Base-by-base conservation (phyloP, 1,140 invertebrate species). In the Saxidomus purpurata region DNA sequence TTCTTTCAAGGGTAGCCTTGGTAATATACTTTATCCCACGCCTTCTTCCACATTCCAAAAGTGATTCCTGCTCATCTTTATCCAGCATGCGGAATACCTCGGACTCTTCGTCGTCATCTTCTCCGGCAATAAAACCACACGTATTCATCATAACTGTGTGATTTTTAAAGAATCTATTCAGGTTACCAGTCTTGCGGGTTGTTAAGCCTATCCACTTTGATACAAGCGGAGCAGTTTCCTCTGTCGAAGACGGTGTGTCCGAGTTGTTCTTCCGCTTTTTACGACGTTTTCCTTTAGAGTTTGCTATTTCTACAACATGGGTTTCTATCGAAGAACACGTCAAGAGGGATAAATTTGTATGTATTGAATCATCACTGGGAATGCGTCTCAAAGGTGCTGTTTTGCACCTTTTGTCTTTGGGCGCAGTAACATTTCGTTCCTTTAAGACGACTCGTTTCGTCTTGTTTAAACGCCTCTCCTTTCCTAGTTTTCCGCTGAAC, bases 301-400 rank as follows among this genome's bases (percentile, higher is more conserved):
- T 28, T 19, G 80, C 40, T 36, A 77, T 34, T 55, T 79, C 76
- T 40, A 76, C 49, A 0, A 76, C 36, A 49, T 31, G 40, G 28
- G 61, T 79, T 19, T 83, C 92, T 36, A 82, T 19, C 31, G 86
- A 84, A 13, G 91, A 93, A 81, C 90, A 92, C n/a, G 91, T 90
- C 38, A 94, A 89, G 1, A 94, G 71, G 8, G 93, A 94, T 22
- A 93, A 79, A 40, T 90, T 80, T 9, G 93, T 94, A 1, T 80
- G 52, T 34, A 93, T 90, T 4, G 93, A 93, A 34, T 94, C 93
- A 15, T 82, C 74, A 76, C 93, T 94, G 67, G 49, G 31, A 28
- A 87, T 40, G 36, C 92, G 82, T 55, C 85, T 86, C 38, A 93
- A 47, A 17, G 40, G 52, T 34, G 47, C 1, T 1, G 80, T 25